Conservation (phyloP, 2,888 invertebrate genomes). For the Unio delphinus region DNA sequence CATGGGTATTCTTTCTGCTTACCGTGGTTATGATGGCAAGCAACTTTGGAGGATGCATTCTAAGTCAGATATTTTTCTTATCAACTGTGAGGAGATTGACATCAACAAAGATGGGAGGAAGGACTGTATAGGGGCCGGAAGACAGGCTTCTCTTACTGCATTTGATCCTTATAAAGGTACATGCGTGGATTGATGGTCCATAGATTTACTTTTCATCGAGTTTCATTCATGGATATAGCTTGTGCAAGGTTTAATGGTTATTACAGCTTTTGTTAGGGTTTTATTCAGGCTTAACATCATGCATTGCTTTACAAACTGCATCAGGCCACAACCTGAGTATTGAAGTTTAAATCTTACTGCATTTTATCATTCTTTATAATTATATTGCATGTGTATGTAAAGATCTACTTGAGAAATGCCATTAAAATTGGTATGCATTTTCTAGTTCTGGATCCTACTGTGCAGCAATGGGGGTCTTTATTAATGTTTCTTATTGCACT, state of each 20-base stretch:
- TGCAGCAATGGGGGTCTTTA: too few relatives aligned
- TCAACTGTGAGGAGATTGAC: slow-evolving; percentile 64
- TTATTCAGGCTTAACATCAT: slow-evolving; percentile 19
- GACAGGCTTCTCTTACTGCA: slow-evolving; percentile 56
- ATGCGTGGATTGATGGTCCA: not conserved
- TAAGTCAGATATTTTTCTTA: slow-evolving; percentile 48
- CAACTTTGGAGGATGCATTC: slow-evolving; percentile 57
- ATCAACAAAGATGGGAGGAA: slow-evolving; percentile 59
- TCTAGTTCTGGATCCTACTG: too few relatives aligned
- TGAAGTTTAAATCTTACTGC: too few relatives aligned
- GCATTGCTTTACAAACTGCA: slow-evolving; percentile 11
- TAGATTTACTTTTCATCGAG: too few relatives aligned
- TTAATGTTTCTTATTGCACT: too few relatives aligned
- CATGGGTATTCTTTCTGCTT: slow-evolving; percentile 54
- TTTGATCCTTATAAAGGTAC: slow-evolving; percentile 62
- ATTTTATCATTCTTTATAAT: too few relatives aligned
- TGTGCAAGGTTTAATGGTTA: not conserved
- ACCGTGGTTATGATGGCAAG: slow-evolving; percentile 63
- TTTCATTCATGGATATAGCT: too few relatives aligned
- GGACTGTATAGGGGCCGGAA: slow-evolving; percentile 67
- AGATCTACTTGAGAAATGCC: too few relatives aligned
- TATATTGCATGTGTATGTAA: too few relatives aligned
- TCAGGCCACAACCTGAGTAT: too few relatives aligned
- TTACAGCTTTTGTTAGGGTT: not conserved
- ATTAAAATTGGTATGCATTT: too few relatives aligned